phyloP scores from a whole-genome alignment of 2,797 vertebrate genomes.

The Anguilla pacifica region DNA sequence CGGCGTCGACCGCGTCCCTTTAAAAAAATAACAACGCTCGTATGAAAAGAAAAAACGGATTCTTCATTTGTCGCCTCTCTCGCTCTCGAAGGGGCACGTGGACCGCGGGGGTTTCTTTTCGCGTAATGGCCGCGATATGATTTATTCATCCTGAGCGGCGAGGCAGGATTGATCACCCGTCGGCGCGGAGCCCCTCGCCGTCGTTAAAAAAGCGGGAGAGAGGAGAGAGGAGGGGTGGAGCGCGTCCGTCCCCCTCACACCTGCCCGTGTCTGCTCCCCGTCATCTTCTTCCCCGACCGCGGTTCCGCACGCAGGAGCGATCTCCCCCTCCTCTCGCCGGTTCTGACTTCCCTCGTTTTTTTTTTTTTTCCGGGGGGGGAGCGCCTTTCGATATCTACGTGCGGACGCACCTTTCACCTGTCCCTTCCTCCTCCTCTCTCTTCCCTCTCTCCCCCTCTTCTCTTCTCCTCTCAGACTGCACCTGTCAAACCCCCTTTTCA shows the following conservation, averaged over 20 bases:
- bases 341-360: background rate
- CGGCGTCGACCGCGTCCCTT: background rate
- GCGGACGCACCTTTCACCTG: conserved; percentile 17
- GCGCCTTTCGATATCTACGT: conserved; percentile 2
- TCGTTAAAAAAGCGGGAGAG: conserved; percentile 12
- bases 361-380: background rate
- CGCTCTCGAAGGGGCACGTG: background rate
- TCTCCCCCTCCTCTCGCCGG: background rate
- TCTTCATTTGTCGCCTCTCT: background rate
- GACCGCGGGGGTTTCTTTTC: background rate
- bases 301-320: conserved; percentile 34
- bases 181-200: conserved; percentile 5
- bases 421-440: conserved; percentile 2
- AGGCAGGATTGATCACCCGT: conserved; percentile 26
- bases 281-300: background rate
- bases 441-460: background rate
- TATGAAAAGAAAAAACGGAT: conserved; percentile 19
- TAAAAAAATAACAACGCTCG: conserved; percentile 18
- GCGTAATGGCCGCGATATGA: background rate
- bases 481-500: background rate
- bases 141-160: conserved; percentile 19
- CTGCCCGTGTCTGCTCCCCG: background rate
- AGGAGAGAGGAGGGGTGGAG: conserved; percentile 23
- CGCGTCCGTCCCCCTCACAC: background rate
- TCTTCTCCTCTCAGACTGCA: conserved; percentile 1